Evolutionary conservation across 2,797 vertebrate genomes (phyloP).

Genomic region (Etheostoma perlongum): DNA sequence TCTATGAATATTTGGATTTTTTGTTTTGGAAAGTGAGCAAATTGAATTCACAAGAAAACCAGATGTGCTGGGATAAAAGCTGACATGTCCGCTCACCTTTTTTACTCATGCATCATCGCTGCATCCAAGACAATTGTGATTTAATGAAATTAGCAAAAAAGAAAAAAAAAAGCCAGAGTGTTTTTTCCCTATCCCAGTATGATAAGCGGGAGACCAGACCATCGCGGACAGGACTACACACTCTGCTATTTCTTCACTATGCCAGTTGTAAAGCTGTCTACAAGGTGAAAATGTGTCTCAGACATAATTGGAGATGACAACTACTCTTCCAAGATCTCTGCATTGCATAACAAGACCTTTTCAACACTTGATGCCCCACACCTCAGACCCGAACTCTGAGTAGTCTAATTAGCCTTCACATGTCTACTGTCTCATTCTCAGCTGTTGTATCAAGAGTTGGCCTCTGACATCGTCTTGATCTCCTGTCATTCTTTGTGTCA

Average conservation of each 20-base stretch:
- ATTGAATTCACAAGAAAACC: no score
- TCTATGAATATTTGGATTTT: no score
- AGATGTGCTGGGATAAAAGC: no score
- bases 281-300: constrained; percentile 33
- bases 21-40: no score
- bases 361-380: constrained; percentile 31
- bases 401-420: constrained; percentile 9
- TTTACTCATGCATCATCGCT: no score
- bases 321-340: constrained; percentile 46
- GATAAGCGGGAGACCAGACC: no score
- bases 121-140: no score
- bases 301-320: constrained; percentile 17
- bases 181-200: no score
- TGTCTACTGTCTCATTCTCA: constrained; percentile 21
- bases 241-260: constrained; percentile 7
- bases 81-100: no score
- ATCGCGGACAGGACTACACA: no score
- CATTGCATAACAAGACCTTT: constrained; percentile 33
- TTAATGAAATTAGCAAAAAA: no score
- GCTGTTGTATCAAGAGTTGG: constrained; percentile 18
- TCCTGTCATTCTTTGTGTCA: not conserved
- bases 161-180: no score
- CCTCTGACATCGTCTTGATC: constrained; percentile 25
- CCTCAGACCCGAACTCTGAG: constrained; percentile 10
- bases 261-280: constrained; percentile 33